phyloP scores from a whole-genome alignment of 2,888 invertebrate genomes.

The Pharmacophagus antenor region DNA sequence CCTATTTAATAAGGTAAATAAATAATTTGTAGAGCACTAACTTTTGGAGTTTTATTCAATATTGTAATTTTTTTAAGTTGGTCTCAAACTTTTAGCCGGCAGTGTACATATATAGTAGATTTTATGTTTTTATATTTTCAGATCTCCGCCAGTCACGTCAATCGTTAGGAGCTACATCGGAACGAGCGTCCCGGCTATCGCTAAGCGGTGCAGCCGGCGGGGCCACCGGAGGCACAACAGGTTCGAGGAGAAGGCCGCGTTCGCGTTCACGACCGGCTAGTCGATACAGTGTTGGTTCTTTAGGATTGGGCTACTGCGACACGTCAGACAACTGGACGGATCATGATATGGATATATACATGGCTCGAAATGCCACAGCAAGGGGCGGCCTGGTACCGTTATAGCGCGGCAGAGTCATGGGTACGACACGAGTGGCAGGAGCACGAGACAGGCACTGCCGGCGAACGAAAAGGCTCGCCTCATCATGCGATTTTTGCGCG shows the following conservation, averaged over 20 bases:
- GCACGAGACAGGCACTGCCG: conserved; percentile 48
- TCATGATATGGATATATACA: conserved; percentile 97
- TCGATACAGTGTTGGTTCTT: conserved; percentile 89
- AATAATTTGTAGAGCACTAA: too few species aligned
- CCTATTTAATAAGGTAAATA: too few species aligned
- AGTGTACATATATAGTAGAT: background rate
- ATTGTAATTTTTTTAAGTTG: too few species aligned
- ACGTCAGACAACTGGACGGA: conserved; percentile 96
- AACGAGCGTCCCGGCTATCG: conserved; percentile 88
- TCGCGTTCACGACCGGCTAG: conserved; percentile 91
- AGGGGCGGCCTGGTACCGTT: conserved; percentile 92
- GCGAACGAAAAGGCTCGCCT: conserved; percentile 44
- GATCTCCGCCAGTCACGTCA: conserved; percentile 93
- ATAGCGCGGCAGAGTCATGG: conserved; percentile 72
- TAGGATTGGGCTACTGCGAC: conserved; percentile 92
- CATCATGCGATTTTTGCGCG: conserved; percentile 50
- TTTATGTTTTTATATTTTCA: conserved; percentile 47
- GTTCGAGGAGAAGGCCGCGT: conserved; percentile 86
- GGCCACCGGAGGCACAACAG: conserved; percentile 82
- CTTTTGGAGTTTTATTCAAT: too few species aligned
- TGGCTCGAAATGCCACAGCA: conserved; percentile 94
- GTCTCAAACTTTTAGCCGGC: too few species aligned
- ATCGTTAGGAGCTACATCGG: conserved; percentile 90
- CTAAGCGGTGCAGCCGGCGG: conserved; percentile 84
- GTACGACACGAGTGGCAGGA: conserved; percentile 47